phyloP scores from a whole-genome alignment of 1,140 invertebrate species.

The Panulirus ornatus region DNA sequence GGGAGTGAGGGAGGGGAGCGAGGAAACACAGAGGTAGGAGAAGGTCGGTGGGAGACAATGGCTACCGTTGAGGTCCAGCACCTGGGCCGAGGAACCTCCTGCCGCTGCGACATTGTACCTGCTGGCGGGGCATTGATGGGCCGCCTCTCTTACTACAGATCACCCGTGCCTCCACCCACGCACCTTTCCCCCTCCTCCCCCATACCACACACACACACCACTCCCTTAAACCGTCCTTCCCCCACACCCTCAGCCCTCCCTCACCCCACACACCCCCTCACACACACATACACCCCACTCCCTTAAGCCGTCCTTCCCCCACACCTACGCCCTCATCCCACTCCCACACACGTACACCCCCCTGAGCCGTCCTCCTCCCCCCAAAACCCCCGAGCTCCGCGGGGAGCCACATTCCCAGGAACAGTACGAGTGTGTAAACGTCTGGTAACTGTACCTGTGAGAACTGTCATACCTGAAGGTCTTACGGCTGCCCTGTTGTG shows the following conservation, averaged over 20 bases:
- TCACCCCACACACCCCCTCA: neutral
- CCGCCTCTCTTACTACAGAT: neutral
- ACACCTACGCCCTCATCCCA: neutral
- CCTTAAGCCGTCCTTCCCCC: neutral
- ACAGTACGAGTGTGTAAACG: conserved; percentile 22
- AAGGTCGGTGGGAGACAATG: neutral
- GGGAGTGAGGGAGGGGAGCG: neutral
- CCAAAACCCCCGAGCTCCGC: neutral
- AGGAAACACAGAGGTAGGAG: conserved; percentile 33
- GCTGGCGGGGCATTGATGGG: conserved; percentile 17
- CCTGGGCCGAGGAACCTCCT: conserved; percentile 31
- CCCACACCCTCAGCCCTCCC: neutral
- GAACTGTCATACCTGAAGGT: conserved; percentile 12
- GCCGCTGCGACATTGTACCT: conserved; percentile 20
- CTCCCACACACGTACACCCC: neutral
- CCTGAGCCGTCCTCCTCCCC: neutral
- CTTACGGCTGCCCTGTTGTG: conserved; percentile 4
- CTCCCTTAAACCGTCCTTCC: neutral
- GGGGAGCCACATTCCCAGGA: conserved; percentile 16
- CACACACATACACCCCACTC: neutral
- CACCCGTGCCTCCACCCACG: neutral
- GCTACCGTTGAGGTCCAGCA: conserved; percentile 33
- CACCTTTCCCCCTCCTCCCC: neutral
- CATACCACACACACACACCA: neutral
- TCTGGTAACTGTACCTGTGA: conserved; percentile 49